Evolutionary conservation across 2,888 invertebrate species (phyloP).

Genomic region (Xanthostigma xanthostigma): DNA sequence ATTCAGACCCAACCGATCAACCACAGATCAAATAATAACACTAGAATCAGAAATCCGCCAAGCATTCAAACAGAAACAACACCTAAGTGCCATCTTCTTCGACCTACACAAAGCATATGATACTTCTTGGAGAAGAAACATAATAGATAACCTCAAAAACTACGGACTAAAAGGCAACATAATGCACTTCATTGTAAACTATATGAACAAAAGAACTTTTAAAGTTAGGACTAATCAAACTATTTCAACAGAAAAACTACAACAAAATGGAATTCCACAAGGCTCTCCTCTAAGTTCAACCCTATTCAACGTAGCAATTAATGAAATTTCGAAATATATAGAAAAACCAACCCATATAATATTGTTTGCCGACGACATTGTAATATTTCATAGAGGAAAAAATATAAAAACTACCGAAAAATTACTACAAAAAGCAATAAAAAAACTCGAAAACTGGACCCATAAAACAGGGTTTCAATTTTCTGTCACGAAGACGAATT

Average conservation of each 20-base stretch:
- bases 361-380: background rate
- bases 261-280: background rate
- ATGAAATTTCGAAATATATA: too few species aligned
- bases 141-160: constrained; percentile 7
- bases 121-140: constrained; percentile 8
- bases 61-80: constrained; percentile 9
- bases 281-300: background rate
- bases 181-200: too few species aligned
- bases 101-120: constrained; percentile 6
- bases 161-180: constrained; percentile 1
- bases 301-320: too few species aligned
- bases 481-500: constrained; percentile 6
- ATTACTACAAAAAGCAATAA: constrained; percentile 5
- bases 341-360: too few species aligned
- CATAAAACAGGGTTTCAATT: constrained; percentile 9
- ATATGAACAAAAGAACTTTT: background rate
- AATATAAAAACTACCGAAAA: constrained; percentile 2
- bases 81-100: constrained; percentile 8
- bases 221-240: background rate
- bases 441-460: constrained; percentile 4
- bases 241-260: background rate
- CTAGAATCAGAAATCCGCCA: constrained; percentile 9
- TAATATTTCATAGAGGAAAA: constrained; percentile 4
- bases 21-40: constrained; percentile 10
- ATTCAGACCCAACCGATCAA: constrained; percentile 9